Percentiles rank a stretch among this genome's conserved stretches.
These are phyloP conservation scores for Zaprionus inermis DNA, from an alignment of 1,140 invertebrate genomes.

Conservation along the genomic window DNA sequence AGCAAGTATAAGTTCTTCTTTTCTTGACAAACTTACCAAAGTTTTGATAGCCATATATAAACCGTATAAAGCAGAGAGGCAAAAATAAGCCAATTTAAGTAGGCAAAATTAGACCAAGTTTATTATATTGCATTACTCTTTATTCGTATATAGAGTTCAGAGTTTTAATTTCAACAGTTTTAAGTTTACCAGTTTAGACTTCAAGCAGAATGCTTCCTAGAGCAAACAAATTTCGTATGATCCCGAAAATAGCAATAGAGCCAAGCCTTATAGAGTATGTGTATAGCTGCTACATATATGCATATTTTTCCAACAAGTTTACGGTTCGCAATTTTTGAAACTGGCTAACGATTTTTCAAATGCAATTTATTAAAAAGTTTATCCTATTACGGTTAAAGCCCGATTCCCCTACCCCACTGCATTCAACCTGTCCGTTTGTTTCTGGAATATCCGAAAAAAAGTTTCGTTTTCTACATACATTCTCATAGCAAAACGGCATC, in stretches of 20 bases:
- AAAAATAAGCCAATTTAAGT: not conserved
- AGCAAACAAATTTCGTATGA: not conserved
- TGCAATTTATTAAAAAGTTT: slow-evolving; percentile 5
- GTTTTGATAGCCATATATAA: not conserved
- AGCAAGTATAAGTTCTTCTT: not conserved
- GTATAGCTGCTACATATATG: not conserved
- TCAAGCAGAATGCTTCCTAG: not conserved
- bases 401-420: not conserved
- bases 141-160: not conserved
- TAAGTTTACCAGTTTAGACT: too few species aligned
- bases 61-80: not conserved
- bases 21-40: not conserved
- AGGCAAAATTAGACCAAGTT: not conserved
- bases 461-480: slow-evolving; percentile 10
- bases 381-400: slow-evolving; percentile 3
- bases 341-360: not conserved
- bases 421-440: not conserved
- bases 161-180: too few species aligned
- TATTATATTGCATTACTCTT: not conserved
- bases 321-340: not conserved
- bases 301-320: not conserved
- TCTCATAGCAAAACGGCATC: not conserved
- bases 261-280: not conserved
- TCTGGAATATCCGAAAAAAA: slow-evolving; percentile 7
- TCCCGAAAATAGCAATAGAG: not conserved